These are phyloP conservation scores for Heteromurus nitidus DNA, from an alignment of 2,888 invertebrate genomes.

Conservation along the genomic window DNA sequence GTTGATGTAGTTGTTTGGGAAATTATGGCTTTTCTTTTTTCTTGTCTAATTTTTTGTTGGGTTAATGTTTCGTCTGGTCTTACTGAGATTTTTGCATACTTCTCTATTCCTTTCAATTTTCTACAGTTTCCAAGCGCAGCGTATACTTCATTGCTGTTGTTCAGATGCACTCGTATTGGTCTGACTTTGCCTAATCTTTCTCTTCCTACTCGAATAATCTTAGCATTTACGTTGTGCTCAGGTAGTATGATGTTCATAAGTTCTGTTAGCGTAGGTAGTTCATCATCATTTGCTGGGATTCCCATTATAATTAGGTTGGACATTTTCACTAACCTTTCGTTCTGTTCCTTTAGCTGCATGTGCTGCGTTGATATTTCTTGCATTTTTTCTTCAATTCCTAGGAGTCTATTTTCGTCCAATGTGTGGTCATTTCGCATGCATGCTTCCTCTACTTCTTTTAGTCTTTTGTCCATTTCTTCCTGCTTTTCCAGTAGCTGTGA, in stretches of 20 bases:
- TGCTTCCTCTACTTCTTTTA: no score
- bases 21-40: conserved; percentile 3
- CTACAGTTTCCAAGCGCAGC: conserved; percentile 9
- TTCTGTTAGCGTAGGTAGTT: background rate
- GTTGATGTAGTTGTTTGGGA: no score
- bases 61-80: background rate
- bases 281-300: conserved; percentile 22
- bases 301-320: conserved; percentile 8
- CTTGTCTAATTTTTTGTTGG: background rate
- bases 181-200: conserved; percentile 4
- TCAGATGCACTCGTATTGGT: background rate
- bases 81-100: background rate
- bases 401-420: background rate
- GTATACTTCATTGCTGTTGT: conserved; percentile 9
- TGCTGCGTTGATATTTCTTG: background rate
- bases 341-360: background rate
- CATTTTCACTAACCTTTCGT: background rate
- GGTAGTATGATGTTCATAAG: conserved; percentile 21
- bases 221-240: background rate
- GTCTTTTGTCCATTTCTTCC: no score
- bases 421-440: no score
- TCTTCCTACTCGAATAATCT: background rate
- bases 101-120: background rate
- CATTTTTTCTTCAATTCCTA: background rate
- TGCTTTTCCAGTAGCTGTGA: no score